These are phyloP conservation scores for Nanorana parkeri DNA, from an alignment of 2,113 vertebrate species.

Conservation along the genomic window DNA sequence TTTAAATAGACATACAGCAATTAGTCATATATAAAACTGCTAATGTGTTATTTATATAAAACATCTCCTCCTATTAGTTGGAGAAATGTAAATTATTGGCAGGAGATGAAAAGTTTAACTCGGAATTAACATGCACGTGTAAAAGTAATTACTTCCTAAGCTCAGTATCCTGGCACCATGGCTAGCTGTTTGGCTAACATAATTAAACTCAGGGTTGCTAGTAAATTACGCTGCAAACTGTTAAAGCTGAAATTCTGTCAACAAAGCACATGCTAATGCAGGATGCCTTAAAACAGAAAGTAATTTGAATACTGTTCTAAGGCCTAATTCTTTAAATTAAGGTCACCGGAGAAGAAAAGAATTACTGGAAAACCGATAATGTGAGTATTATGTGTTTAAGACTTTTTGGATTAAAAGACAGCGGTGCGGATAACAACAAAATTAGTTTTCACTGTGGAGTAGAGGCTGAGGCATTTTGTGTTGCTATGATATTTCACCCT, in stretches of 20 bases:
- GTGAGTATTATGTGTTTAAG: slow-evolving; percentile 72
- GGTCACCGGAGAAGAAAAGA: slow-evolving; percentile 66
- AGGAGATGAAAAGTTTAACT: not conserved
- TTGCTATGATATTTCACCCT: slow-evolving; percentile 77
- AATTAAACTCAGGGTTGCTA: slow-evolving; percentile 25
- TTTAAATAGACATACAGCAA: too few species aligned
- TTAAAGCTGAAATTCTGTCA: not conserved
- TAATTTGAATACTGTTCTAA: slow-evolving; percentile 65
- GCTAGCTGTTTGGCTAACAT: not conserved
- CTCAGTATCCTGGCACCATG: not conserved
- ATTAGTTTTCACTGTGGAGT: slow-evolving; percentile 72
- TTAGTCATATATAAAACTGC: too few species aligned
- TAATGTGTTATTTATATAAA: too few species aligned
- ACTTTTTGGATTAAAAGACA: slow-evolving; percentile 76
- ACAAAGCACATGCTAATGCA: not conserved
- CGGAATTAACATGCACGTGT: slow-evolving; percentile 9
- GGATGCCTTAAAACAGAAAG: slow-evolving; percentile 52
- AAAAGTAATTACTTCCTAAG: slow-evolving; percentile 39
- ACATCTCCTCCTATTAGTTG: not conserved
- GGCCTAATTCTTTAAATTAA: slow-evolving; percentile 69
- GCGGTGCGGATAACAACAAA: slow-evolving; percentile 72
- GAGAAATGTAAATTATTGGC: not conserved
- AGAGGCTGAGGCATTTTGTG: slow-evolving; percentile 69
- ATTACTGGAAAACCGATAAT: slow-evolving; percentile 63
- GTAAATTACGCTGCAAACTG: not conserved